A percentile compares a stretch with the other conserved stretches of the same genome.
Evolutionary conservation across 92 coral and sea anemone species (phyloP).

Genomic region (Palythoa grandis): DNA sequence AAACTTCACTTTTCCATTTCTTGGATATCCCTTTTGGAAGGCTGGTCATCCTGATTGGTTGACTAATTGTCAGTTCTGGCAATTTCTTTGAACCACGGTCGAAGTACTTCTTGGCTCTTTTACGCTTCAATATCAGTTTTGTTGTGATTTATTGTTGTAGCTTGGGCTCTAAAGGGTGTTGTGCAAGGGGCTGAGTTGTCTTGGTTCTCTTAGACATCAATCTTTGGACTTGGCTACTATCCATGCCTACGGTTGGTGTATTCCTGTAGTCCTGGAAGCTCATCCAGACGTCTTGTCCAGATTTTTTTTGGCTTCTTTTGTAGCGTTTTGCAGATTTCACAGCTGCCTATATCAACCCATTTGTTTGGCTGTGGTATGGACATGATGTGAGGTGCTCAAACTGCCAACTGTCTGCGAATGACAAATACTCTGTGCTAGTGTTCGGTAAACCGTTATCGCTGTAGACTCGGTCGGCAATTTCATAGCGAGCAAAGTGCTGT

Average conservation of each 20-base stretch:
- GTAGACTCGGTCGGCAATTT: conserved; percentile 25
- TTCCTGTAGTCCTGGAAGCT: conserved; percentile 35
- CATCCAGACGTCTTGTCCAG: conserved; percentile 19
- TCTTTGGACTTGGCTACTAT: conserved; percentile 7
- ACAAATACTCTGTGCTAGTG: conserved; percentile 27
- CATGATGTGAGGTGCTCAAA: conserved; percentile 41
- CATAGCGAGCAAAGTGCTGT: conserved; percentile 14
- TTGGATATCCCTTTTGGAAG: too few species aligned
- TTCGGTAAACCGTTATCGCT: conserved; percentile 41
- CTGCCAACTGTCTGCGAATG: background rate
- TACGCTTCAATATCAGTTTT: conserved; percentile 32
- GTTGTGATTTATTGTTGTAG: background rate
- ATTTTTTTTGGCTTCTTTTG: conserved; percentile 26
- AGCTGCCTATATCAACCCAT: conserved; percentile 31
- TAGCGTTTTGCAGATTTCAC: conserved; percentile 38
- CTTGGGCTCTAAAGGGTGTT: background rate
- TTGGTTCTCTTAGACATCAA: conserved; percentile 18
- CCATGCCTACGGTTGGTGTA: conserved; percentile 31
- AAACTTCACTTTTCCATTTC: conserved; percentile 51
- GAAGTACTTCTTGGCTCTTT: too few species aligned
- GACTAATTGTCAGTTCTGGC: conserved; percentile 31
- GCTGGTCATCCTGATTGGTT: too few species aligned
- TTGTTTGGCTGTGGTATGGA: conserved; percentile 9
- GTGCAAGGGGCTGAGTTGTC: background rate
- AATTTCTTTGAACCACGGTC: conserved; percentile 51